Evolutionary conservation across 2,888 invertebrate genomes (phyloP), one percentile per base, ranked within the genome.

Genomic region (Agrotis exclamationis): DNA sequence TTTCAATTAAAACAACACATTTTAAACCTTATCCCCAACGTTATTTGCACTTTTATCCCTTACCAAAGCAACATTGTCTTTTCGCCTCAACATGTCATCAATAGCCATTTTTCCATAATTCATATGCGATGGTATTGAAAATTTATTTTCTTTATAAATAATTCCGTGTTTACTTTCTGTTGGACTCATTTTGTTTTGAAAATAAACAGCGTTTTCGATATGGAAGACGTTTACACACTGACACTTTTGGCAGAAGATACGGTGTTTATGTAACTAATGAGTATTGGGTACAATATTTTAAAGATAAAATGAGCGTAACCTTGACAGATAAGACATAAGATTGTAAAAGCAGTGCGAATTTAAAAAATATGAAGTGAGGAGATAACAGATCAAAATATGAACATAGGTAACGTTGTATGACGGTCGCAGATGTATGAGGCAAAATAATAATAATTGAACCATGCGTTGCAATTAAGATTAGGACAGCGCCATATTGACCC

Each of bases 31-130:
- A 63, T 14, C 39, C 0, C 16, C 13, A 68, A 56, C 11, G 58
- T 13, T 16, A 20, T 47, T 51, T 44, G 11, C 28, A 63, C 28
- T 56, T 16, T 0, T 14, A 28, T 5, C 16, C 33, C 92, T 90
- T 86, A 94, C 94, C 90, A 94, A 83, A 44, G 92, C 92, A 13
- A 85, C 67, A 79, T 87, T 90, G n/a, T 90, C 82, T 72, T 87
- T 88, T 59, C 80, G 79, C 24, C 76, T 80, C 51, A 86, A 81
- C 72, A 93, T 79, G 66, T 76, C 86, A 65, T 93, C 89, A 50
- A 93, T 76, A 14, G 86, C 71, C 76, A 88, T 86, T 73, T 83
- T 86, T 57, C 93, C 94, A 83, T 85, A 91, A 80, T 93, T 93
- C 84, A 89, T 85, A 80, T 93, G 90, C 44, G 87, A 74, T 11